Conservation (phyloP, 2,888 invertebrate genomes). For the Tetrapedia diversipes region DNA sequence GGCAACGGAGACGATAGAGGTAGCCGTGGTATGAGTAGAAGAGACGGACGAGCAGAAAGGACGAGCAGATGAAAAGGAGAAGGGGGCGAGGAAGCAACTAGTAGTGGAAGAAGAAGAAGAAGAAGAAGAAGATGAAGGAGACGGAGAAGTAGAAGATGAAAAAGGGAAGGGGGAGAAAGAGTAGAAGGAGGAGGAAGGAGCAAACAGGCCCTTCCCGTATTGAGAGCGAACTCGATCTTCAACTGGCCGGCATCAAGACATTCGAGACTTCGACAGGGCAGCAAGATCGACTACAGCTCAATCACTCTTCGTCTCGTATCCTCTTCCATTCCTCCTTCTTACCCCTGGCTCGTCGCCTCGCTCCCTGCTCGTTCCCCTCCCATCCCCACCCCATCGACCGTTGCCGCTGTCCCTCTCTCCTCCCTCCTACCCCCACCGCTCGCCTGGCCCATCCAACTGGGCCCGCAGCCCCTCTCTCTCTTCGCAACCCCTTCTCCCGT, state of each 20-base stretch:
- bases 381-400: conserved; percentile 7
- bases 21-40: conserved; percentile 24
- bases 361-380: conserved; percentile 22
- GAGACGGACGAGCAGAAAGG: conserved; percentile 17
- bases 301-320: conserved; percentile 81
- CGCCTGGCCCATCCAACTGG: conserved; percentile 33
- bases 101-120: neutral
- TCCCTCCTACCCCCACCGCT: conserved; percentile 36
- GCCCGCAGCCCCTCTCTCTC: conserved; percentile 49
- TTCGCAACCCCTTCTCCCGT: conserved; percentile 44
- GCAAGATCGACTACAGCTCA: conserved; percentile 82
- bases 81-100: conserved; percentile 16
- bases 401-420: conserved; percentile 16
- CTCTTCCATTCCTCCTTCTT: conserved; percentile 59
- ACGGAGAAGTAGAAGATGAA: neutral
- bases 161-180: neutral
- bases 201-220: conserved; percentile 63
- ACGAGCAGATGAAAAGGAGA: neutral
- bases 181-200: conserved; percentile 19
- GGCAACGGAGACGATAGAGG: conserved; percentile 46
- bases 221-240: conserved; percentile 77
- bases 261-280: conserved; percentile 80
- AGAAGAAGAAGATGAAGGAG: neutral
- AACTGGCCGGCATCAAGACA: conserved; percentile 79
- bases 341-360: conserved; percentile 25